Conservation (phyloP, 1,140 invertebrate genomes). For the Drosophila pruinosa region DNA sequence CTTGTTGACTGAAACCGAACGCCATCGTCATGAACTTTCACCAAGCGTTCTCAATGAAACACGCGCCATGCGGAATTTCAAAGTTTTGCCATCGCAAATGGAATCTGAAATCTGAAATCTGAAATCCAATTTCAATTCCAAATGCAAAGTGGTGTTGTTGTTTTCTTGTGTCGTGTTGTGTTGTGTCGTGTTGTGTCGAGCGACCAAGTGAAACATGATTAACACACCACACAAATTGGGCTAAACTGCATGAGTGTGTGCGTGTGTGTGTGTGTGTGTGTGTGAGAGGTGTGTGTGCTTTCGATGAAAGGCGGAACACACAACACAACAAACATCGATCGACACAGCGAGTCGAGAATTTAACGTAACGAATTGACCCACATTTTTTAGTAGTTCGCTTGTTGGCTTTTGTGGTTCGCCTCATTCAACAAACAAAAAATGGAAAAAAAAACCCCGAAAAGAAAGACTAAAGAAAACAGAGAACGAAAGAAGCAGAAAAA, state of each 20-base stretch:
- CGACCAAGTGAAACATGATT: slow-evolving; percentile 75
- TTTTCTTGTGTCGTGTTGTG: slow-evolving; percentile 4
- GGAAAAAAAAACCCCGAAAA: not conserved
- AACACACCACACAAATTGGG: slow-evolving; percentile 72
- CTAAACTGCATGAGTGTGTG: slow-evolving; percentile 32
- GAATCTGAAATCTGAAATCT: not conserved
- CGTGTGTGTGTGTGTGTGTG: slow-evolving; percentile 23
- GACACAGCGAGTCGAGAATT: slow-evolving; percentile 35
- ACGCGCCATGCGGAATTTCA: slow-evolving; percentile 21
- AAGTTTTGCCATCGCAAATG: not conserved
- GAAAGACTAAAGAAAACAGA: slow-evolving; percentile 25
- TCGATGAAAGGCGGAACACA: slow-evolving; percentile 44
- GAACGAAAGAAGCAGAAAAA: not conserved
- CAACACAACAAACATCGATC: slow-evolving; percentile 12
- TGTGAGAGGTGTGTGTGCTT: slow-evolving; percentile 13
- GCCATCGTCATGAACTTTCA: slow-evolving; percentile 51
- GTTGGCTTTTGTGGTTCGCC: slow-evolving; percentile 20
- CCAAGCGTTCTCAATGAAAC: slow-evolving; percentile 66
- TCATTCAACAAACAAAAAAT: slow-evolving; percentile 7
- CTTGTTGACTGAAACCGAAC: slow-evolving; percentile 10
- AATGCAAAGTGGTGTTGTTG: slow-evolving; percentile 73
- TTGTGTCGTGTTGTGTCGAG: slow-evolving; percentile 18
- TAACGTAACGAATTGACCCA: slow-evolving; percentile 55
- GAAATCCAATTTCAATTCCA: slow-evolving; percentile 35
- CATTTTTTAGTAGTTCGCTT: slow-evolving; percentile 32